Base-by-base conservation (phyloP, 1,140 invertebrate genomes). In the Heliconius hewitsoni region DNA sequence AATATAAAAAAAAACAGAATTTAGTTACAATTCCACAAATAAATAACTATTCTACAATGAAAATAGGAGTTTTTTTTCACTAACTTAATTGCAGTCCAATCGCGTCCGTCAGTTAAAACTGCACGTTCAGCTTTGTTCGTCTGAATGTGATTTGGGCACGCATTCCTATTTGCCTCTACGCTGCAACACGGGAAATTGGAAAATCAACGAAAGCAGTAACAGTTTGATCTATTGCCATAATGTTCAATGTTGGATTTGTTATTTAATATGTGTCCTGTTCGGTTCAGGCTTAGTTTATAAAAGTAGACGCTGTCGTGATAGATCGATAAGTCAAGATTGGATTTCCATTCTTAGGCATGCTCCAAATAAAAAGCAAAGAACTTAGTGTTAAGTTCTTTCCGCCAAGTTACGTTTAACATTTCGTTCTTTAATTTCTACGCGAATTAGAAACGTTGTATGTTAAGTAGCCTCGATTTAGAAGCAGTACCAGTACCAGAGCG, bases 191-290 rank as follows among this genome's bases (percentile, higher is more conserved):
- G 76, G 76, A 77, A 77, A 77, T 77, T 77, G 76, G 76, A 71
- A 77, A 77, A 77, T 77, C 76, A 72, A 50, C 76, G 76, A 77
- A 77, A 77, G 70, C 76, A 52, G 76, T 39, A 30, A n/a, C 76
- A 55, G 76, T 77, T 52, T 77, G 76, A 77, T 77, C 66, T 72
- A 55, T 55, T 72, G 42, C 76, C 39, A 42, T 72, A 19, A 66
- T 66, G 60, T 66, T 66, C 27, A 72, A 72, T 27, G 19, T 42
- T 72, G 30, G 34, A 37, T 71, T 71, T 71, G 50, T 52, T 52
- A 52, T 52, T 18, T 39, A 71, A 71, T 71, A 19, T 18, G 18
- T 71, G 34, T 57, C 55, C 55, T 57, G 19, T 57, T 57, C n/a
- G 55, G 8, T 57, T 18, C 55, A n/a, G 55, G 19, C 8, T 23